phyloP scores from a whole-genome alignment of 2,888 invertebrate species.

The Tineola bisselliella region DNA sequence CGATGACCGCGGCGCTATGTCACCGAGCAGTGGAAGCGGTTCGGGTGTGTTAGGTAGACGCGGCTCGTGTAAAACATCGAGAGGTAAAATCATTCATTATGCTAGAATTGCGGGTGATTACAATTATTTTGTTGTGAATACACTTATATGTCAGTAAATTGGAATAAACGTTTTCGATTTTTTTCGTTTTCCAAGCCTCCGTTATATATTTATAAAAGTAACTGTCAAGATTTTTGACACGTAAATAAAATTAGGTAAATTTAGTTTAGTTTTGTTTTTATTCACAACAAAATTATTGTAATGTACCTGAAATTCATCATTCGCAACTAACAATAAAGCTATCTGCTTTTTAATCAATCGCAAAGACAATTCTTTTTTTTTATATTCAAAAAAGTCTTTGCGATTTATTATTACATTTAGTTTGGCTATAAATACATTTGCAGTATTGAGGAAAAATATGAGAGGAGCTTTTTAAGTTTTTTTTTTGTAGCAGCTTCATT shows the following conservation, averaged over 20 bases:
- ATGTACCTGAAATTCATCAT: not conserved
- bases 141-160: too few relatives aligned
- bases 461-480: not conserved
- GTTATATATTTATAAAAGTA: too few relatives aligned
- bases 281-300: not conserved
- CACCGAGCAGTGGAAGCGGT: constrained; percentile 74
- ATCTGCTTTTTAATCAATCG: not conserved
- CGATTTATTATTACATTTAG: not conserved
- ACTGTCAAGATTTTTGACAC: too few relatives aligned
- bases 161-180: too few relatives aligned
- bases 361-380: not conserved
- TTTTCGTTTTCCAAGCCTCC: too few relatives aligned
- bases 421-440: not conserved
- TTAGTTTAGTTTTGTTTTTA: too few relatives aligned
- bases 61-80: constrained; percentile 87
- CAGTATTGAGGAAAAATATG: not conserved
- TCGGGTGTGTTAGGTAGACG: constrained; percentile 77
- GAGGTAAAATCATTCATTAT: constrained; percentile 71
- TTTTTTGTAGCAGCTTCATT: not conserved
- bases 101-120: too few relatives aligned
- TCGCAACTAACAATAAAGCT: not conserved
- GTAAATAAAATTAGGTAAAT: too few relatives aligned
- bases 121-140: too few relatives aligned
- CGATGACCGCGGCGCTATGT: constrained; percentile 79
- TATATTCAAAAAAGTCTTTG: not conserved